Evolutionary conservation across 2,888 invertebrate genomes (phyloP).

Genomic region (Cremastinae sp.): DNA sequence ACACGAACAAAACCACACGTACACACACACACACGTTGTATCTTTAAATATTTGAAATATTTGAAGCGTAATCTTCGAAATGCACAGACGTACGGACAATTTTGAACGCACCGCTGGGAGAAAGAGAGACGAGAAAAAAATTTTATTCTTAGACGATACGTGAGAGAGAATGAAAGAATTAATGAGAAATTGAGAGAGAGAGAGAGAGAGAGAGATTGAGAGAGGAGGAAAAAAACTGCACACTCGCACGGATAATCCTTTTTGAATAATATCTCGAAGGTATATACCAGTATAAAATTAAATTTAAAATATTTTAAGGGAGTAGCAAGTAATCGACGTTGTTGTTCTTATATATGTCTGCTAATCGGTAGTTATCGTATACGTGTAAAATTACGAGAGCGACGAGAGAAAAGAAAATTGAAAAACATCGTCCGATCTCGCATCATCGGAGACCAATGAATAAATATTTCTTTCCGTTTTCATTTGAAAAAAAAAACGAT

Average conservation of each 20-base stretch:
- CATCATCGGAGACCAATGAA: too few species aligned
- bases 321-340: constrained; percentile 54
- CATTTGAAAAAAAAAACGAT: too few species aligned
- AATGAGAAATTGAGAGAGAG: not conserved
- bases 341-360: constrained; percentile 61
- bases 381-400: constrained; percentile 34
- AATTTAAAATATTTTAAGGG: constrained; percentile 49
- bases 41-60: not conserved
- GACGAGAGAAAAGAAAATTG: constrained; percentile 11
- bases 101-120: constrained; percentile 11
- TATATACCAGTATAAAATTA: not conserved
- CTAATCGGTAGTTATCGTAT: constrained; percentile 55
- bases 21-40: too few species aligned
- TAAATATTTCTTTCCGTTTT: too few species aligned
- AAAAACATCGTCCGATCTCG: too few species aligned
- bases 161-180: too few species aligned
- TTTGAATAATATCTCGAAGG: constrained; percentile 44
- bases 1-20: too few species aligned
- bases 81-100: constrained; percentile 34
- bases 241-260: constrained; percentile 58
- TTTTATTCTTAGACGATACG: constrained; percentile 50
- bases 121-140: constrained; percentile 20
- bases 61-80: constrained; percentile 14
- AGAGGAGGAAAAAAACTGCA: constrained; percentile 42
- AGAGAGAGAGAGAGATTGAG: not conserved